These are phyloP conservation scores for Dione vanillae DNA, from an alignment of 2,888 invertebrate species.

Conservation along the genomic window DNA sequence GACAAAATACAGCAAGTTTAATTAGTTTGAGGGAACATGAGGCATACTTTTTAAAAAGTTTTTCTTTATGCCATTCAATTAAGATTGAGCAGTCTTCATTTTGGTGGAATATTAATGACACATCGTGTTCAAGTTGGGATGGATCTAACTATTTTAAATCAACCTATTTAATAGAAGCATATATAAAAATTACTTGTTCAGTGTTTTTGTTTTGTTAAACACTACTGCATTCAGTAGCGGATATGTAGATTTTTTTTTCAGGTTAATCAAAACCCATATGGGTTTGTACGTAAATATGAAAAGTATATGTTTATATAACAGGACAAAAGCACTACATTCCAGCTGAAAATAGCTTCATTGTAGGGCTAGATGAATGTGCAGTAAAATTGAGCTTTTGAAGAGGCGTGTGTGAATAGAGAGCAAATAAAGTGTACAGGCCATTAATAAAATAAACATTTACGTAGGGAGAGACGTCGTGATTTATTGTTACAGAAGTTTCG, in stretches of 20 bases:
- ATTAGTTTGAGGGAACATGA: constrained; percentile 7
- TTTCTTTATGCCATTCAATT: constrained; percentile 14
- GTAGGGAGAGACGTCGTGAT: neutral
- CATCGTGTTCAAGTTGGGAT: neutral
- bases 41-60: constrained; percentile 6
- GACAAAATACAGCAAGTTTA: constrained; percentile 21
- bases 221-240: too few species aligned
- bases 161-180: too few species aligned
- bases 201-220: too few species aligned
- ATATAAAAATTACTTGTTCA: too few species aligned
- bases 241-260: too few species aligned
- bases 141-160: neutral
- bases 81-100: neutral
- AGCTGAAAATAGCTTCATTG: constrained; percentile 4
- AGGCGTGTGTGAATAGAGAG: constrained; percentile 17
- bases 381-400: constrained; percentile 22
- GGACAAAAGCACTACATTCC: constrained; percentile 1
- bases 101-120: neutral
- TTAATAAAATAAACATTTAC: constrained; percentile 23
- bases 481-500: constrained; percentile 2
- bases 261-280: too few species aligned
- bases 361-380: constrained; percentile 19
- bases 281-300: neutral
- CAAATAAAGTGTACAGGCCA: constrained; percentile 13
- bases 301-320: neutral